Conservation (phyloP, 2,888 invertebrate species). For the Bruchidius siliquastri region DNA sequence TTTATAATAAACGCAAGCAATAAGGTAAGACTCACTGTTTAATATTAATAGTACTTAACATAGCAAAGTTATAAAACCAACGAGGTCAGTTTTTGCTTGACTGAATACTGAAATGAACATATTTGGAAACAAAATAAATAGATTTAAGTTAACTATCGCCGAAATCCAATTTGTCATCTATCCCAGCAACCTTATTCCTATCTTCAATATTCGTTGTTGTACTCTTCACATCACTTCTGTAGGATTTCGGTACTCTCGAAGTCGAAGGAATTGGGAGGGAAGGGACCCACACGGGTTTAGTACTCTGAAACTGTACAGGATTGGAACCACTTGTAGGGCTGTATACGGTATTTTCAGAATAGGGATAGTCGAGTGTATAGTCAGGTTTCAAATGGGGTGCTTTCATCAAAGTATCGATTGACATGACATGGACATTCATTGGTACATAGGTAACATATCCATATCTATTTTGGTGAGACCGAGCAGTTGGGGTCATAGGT, state of each 20-base stretch:
- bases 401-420: background rate
- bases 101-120: background rate
- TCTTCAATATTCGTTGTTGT: background rate
- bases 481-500: background rate
- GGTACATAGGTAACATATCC: background rate
- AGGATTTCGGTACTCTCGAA: background rate
- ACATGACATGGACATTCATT: background rate
- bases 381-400: background rate
- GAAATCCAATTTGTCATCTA: background rate
- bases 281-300: background rate
- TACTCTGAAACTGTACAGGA: background rate
- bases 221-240: background rate
- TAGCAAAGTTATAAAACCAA: no score
- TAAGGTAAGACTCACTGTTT: no score
- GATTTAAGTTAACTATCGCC: background rate
- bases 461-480: background rate
- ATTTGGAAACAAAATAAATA: no score
- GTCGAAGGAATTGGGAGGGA: background rate
- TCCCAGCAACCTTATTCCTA: background rate
- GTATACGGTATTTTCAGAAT: background rate
- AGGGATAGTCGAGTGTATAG: background rate
- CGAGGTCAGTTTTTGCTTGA: no score
- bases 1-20: no score
- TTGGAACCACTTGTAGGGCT: background rate
- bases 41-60: no score